phyloP scores from a whole-genome alignment of 1,140 invertebrate species.

The Laodelphax striatellus region DNA sequence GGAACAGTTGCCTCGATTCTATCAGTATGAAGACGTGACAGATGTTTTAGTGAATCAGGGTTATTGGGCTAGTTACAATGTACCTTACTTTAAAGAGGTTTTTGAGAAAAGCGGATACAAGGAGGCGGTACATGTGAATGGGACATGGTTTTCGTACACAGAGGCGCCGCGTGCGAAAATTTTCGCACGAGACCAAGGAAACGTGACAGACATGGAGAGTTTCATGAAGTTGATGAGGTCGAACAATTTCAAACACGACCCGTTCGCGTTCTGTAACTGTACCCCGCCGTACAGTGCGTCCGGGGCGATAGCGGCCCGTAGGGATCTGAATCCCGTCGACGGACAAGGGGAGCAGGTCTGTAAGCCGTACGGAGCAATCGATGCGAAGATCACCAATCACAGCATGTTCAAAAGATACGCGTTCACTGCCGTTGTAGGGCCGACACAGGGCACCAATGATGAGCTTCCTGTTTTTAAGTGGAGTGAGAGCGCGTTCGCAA shows the following conservation, averaged over 20 bases:
- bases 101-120: slow-evolving; percentile 50
- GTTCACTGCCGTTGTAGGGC: background rate
- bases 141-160: slow-evolving; percentile 59
- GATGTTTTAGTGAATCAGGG: slow-evolving; percentile 27
- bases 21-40: slow-evolving; percentile 3
- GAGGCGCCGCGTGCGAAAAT: slow-evolving; percentile 44
- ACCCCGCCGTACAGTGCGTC: slow-evolving; percentile 57
- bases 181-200: slow-evolving; percentile 35
- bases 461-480: background rate
- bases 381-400: background rate
- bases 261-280: slow-evolving; percentile 52
- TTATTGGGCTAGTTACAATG: slow-evolving; percentile 68
- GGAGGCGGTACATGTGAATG: slow-evolving; percentile 44
- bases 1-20: slow-evolving; percentile 48
- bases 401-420: background rate
- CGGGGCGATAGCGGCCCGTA: slow-evolving; percentile 52
- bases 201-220: slow-evolving; percentile 36
- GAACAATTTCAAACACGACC: slow-evolving; percentile 61
- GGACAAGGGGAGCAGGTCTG: background rate
- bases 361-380: background rate
- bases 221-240: slow-evolving; percentile 57
- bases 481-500: background rate
- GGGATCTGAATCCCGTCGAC: background rate
- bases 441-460: background rate
- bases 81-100: slow-evolving; percentile 50